Evolutionary conservation across 2,113 vertebrate genomes (phyloP).

Genomic region (Dicrurus megarhynchus): DNA sequence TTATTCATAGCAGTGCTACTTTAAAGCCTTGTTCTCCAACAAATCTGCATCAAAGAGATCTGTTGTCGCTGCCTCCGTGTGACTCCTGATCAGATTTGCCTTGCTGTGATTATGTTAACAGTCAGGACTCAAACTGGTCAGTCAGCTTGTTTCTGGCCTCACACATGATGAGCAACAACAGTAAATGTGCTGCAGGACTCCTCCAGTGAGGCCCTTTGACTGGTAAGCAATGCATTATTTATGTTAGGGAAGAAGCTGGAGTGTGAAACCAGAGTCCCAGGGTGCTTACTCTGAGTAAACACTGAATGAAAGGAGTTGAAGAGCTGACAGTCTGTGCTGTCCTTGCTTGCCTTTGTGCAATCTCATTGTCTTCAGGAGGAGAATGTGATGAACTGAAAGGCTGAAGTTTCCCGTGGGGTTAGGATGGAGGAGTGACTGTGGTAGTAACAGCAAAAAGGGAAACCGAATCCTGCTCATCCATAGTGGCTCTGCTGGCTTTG

Average conservation of each 20-base stretch:
- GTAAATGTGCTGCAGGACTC: not conserved
- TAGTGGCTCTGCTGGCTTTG: not conserved
- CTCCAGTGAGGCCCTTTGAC: not conserved
- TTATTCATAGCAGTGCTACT: not conserved
- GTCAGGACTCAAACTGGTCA: not conserved
- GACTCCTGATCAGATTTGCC: not conserved
- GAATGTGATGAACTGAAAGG: not conserved
- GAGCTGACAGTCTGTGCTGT: not conserved
- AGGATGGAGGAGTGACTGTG: not conserved
- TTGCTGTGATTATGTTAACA: not conserved
- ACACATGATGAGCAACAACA: not conserved
- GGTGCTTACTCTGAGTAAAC: slow-evolving; percentile 10
- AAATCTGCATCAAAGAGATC: not conserved
- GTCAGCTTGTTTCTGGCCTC: slow-evolving; percentile 6
- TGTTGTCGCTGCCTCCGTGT: not conserved
- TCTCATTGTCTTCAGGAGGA: not conserved
- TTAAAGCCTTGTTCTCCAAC: not conserved
- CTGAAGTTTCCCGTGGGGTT: not conserved
- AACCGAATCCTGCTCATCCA: not conserved
- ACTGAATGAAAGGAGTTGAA: not conserved
- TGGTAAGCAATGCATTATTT: slow-evolving; percentile 6
- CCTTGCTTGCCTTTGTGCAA: not conserved
- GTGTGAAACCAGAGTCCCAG: slow-evolving; percentile 7
- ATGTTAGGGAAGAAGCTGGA: not conserved
- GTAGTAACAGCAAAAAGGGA: not conserved